Base-by-base conservation (phyloP, 2,888 invertebrate species). In the Sinentomon sp. region DNA sequence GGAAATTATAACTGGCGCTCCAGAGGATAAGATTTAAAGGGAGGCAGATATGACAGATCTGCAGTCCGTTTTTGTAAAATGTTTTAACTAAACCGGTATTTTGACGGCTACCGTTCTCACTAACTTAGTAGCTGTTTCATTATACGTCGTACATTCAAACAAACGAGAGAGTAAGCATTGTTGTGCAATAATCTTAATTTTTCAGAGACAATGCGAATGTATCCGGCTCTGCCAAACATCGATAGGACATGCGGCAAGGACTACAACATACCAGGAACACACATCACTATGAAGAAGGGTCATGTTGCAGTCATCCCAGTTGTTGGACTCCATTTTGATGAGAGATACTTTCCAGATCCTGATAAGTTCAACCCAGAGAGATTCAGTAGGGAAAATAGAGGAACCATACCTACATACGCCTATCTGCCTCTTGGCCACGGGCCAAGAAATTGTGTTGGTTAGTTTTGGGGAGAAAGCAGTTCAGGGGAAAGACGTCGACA, bases 281-380 rank as follows among this genome's bases (percentile, higher is more conserved):
- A 53, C 33, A 17, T 53, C 1, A 42, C 43, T 1, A 37, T 58
- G 12, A 45, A 53, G 21, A 53, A 54, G 36, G 53, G 51, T 1
- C 58, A 56, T 0, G 42, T 54, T 12, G 47, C 64, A 4, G 53
- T 62, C 13, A 56, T 67, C 26, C 63, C 66, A 7, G 53, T 57
- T 6, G 56, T 60, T 40, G 59, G 61, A 17, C 60, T 67, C 40
- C 67, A 68, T 40, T 61, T 60, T 48, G 66, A 66, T 44, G 19
- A 21, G 7, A 32, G 33, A 4, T 32, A 37, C 26, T 41, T 32
- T 27, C 32, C 35, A 2, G 33, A 37, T 9, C 38, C 40, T 2
- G 33, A 40, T n/a, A 35, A 37, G 12, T 41, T 41, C 18, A 29
- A 41, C 17, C 39, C 39, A 2, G 39, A 39, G 25, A 17, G 35